Conservation (phyloP, 2,113 vertebrate species). For the Aspidoscelis tigris region DNA sequence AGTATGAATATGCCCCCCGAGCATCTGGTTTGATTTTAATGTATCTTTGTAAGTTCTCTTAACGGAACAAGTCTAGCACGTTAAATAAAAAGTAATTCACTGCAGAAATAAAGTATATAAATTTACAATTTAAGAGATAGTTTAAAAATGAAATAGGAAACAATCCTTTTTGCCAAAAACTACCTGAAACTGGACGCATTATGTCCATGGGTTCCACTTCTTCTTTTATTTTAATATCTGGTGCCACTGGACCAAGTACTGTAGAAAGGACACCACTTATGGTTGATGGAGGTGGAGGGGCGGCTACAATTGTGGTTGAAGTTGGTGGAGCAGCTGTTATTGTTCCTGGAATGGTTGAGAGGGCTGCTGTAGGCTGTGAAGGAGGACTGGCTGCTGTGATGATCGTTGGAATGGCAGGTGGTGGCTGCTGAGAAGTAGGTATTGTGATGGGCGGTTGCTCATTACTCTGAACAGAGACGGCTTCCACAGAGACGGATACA, state of each 20-base stretch:
- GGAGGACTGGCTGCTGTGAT: conserved; percentile 86
- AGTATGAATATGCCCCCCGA: too few species aligned
- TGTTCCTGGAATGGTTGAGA: conserved; percentile 84
- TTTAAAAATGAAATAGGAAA: not conserved
- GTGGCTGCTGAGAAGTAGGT: conserved; percentile 84
- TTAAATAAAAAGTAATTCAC: not conserved
- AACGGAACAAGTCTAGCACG: too few species aligned
- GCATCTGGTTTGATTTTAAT: too few species aligned
- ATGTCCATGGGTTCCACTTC: conserved; percentile 91
- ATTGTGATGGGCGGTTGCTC: conserved; percentile 84
- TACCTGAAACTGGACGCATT: conserved; percentile 80
- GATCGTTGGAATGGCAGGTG: conserved; percentile 88
- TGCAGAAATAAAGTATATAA: not conserved
- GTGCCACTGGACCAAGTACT: conserved; percentile 80
- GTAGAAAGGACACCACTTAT: conserved; percentile 83
- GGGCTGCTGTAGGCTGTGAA: conserved; percentile 85
- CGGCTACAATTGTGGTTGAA: conserved; percentile 85
- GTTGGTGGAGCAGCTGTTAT: conserved; percentile 81
- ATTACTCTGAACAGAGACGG: conserved; percentile 80
- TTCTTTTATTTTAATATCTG: conserved; percentile 93
- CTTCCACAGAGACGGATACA: conserved; percentile 89
- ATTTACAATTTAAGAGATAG: not conserved
- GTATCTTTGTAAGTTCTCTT: too few species aligned
- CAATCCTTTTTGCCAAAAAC: conserved; percentile 27
- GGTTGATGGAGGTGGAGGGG: conserved; percentile 84